phyloP scores from a whole-genome alignment of 2,888 invertebrate genomes.

The Timandra comae region DNA sequence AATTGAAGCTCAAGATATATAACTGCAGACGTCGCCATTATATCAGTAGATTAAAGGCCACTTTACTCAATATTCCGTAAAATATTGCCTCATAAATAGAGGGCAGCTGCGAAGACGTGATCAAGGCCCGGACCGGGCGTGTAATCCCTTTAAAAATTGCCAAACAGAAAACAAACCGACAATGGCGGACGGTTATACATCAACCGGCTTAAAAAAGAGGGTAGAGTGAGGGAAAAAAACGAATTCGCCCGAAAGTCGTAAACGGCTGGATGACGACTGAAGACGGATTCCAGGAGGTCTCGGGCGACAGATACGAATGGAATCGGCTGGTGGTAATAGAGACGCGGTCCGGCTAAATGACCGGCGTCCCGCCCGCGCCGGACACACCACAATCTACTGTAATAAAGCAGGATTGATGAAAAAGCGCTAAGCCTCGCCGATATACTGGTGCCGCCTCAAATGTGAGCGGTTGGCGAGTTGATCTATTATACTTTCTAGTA shows the following conservation, averaged over 20 bases:
- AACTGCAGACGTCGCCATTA: slow-evolving; percentile 58
- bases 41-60: slow-evolving; percentile 74
- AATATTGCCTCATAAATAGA: slow-evolving; percentile 73
- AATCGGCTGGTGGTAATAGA: slow-evolving; percentile 69
- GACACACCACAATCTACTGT: slow-evolving; percentile 73
- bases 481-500: too few relatives aligned
- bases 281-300: slow-evolving; percentile 58
- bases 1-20: slow-evolving; percentile 50
- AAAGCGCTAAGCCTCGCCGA: slow-evolving; percentile 79
- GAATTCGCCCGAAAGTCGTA: slow-evolving; percentile 44
- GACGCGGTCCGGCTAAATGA: slow-evolving; percentile 71
- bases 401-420: slow-evolving; percentile 79
- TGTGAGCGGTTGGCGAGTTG: slow-evolving; percentile 27
- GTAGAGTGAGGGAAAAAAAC: slow-evolving; percentile 41
- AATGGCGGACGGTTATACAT: slow-evolving; percentile 59
- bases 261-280: slow-evolving; percentile 56
- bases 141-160: slow-evolving; percentile 76
- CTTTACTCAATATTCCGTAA: slow-evolving; percentile 75
- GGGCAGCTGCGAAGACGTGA: slow-evolving; percentile 67
- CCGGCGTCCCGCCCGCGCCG: slow-evolving; percentile 57
- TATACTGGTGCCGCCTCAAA: slow-evolving; percentile 46
- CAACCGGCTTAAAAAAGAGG: slow-evolving; percentile 61
- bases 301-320: slow-evolving; percentile 71
- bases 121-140: slow-evolving; percentile 47
- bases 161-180: slow-evolving; percentile 71